phyloP scores from a whole-genome alignment of 1,140 invertebrate species.

The Aphaenogaster floridana region DNA sequence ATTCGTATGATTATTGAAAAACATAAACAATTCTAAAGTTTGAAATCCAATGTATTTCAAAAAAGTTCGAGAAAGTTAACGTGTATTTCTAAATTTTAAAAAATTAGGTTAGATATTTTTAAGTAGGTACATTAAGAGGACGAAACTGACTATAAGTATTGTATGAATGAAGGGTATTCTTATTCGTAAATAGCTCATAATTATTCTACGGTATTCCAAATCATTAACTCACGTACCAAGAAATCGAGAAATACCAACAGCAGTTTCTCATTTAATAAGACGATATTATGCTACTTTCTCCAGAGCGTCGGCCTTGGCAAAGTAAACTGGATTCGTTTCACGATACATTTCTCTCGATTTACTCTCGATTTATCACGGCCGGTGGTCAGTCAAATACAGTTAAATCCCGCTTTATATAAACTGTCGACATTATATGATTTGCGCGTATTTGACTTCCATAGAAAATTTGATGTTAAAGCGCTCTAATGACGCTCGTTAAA shows the following conservation, averaged over 20 bases:
- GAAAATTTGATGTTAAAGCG: constrained; percentile 26
- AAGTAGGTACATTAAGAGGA: not conserved
- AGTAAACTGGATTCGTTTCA: constrained; percentile 65
- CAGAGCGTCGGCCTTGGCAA: constrained; percentile 67
- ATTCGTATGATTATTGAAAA: not conserved
- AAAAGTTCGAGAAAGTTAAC: not conserved
- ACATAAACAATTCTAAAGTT: not conserved
- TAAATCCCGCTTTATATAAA: constrained; percentile 64
- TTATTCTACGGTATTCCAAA: not conserved
- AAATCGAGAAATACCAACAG: not conserved
- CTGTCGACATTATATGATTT: not conserved
- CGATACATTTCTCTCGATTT: constrained; percentile 71
- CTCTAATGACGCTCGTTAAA: constrained; percentile 3
- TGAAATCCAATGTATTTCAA: not conserved
- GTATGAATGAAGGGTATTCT: not conserved
- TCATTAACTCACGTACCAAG: not conserved
- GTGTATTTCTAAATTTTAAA: not conserved
- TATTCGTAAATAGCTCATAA: not conserved
- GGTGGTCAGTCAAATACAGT: constrained; percentile 35
- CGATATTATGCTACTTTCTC: constrained; percentile 68
- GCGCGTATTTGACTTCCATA: not conserved
- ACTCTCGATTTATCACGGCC: constrained; percentile 64
- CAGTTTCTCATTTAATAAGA: constrained; percentile 38
- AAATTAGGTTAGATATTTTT: not conserved
- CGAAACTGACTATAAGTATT: not conserved